Conservation (phyloP, 2,113 vertebrate species). For the Pseudolaguvia tuberculata region DNA sequence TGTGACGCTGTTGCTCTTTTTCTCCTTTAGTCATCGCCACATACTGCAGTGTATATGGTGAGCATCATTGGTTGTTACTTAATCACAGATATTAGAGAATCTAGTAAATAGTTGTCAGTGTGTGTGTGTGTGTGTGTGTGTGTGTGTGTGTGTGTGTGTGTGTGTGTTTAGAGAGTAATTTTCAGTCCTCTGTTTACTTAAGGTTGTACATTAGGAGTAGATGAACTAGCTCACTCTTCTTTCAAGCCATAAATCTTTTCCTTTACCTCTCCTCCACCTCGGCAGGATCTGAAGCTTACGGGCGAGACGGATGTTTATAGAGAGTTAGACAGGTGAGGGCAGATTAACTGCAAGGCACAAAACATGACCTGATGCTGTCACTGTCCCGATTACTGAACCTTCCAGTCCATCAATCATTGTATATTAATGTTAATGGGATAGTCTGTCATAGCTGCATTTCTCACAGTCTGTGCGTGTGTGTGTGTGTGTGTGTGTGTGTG, state of each 20-base stretch:
- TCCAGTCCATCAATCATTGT: conserved; percentile 19
- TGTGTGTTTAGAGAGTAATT: conserved; percentile 26
- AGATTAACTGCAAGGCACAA: conserved; percentile 51
- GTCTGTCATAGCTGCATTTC: background rate
- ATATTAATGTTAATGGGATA: conserved; percentile 17
- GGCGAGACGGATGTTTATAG: conserved; percentile 68
- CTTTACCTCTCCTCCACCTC: conserved; percentile 43
- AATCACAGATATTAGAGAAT: conserved; percentile 7
- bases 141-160: conserved; percentile 26
- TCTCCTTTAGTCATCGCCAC: conserved; percentile 58
- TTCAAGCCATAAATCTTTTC: conserved; percentile 54
- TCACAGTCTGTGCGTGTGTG: conserved; percentile 13
- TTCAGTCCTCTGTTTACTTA: conserved; percentile 38
- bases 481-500: conserved; percentile 32
- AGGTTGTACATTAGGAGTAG: conserved; percentile 60
- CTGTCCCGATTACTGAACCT: conserved; percentile 15
- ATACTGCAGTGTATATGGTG: conserved; percentile 72
- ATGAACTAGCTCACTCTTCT: conserved; percentile 57
- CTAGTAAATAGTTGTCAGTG: conserved; percentile 5
- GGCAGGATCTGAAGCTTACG: conserved; percentile 71
- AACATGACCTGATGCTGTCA: conserved; percentile 4
- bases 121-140: conserved; percentile 29
- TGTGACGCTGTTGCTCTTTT: conserved; percentile 38
- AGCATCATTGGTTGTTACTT: conserved; percentile 52
- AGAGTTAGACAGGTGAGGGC: conserved; percentile 68